phyloP scores from a whole-genome alignment of 2,888 invertebrate species.

The Anoncus sp. region DNA sequence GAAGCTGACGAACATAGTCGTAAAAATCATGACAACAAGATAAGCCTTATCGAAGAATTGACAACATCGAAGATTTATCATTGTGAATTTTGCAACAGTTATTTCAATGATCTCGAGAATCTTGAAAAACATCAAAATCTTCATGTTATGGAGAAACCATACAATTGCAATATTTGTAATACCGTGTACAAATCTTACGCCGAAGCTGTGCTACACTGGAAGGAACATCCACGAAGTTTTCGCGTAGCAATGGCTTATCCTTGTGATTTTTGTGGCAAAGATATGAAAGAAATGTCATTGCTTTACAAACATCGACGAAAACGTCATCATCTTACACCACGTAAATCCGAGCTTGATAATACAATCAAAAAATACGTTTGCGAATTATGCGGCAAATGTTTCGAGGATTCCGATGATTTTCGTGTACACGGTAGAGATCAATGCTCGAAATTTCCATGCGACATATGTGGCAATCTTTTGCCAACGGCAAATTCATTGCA shows the following conservation, averaged over 20 bases:
- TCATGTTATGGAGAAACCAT: constrained; percentile 83
- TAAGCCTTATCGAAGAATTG: constrained; percentile 71
- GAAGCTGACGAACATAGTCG: constrained; percentile 70
- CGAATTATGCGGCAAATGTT: constrained; percentile 85
- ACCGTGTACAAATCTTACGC: constrained; percentile 84
- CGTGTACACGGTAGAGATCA: constrained; percentile 71
- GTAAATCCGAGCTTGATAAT: constrained; percentile 74
- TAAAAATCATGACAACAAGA: constrained; percentile 68
- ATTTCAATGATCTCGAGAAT: constrained; percentile 84
- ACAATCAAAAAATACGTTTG: constrained; percentile 78
- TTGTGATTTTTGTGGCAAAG: constrained; percentile 84
- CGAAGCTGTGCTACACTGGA: constrained; percentile 85
- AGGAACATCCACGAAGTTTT: constrained; percentile 83
- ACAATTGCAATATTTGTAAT: constrained; percentile 83
- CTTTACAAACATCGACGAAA: constrained; percentile 86
- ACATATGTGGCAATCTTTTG: constrained; percentile 74
- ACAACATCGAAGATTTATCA: constrained; percentile 82
- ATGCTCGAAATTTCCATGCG: constrained; percentile 77
- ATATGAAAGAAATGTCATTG: constrained; percentile 84
- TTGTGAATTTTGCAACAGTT: constrained; percentile 87
- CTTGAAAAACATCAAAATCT: constrained; percentile 82
- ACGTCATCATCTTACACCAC: constrained; percentile 83
- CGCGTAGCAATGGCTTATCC: constrained; percentile 83
- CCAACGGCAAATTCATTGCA: constrained; percentile 75
- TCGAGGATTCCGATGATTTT: constrained; percentile 67